Evolutionary conservation across 2,888 invertebrate genomes (phyloP), one percentile per base, ranked within the genome.

Genomic region (Campoplex capitator): DNA sequence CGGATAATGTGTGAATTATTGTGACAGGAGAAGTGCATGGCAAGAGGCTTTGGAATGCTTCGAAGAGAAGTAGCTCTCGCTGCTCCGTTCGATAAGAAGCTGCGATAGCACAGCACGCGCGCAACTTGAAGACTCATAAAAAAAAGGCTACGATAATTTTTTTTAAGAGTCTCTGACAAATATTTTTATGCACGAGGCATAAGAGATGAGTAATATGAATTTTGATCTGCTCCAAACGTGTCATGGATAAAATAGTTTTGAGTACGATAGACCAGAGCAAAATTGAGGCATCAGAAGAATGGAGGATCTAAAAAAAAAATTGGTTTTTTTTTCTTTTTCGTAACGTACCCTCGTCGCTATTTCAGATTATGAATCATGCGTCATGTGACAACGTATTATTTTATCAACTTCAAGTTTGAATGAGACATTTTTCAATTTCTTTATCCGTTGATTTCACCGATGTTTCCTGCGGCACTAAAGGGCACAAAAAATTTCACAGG

Each of bases 1-100:
- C 83, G 84, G 87, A 88, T 89, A 90, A 90, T 89, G 90, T 88
- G 87, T 88, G 82, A 89, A 88, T 90, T 90, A 90, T 88, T 88
- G 84, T 83, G 89, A 90, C 88, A 67, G 81, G 75, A 70, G 51
- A 79, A 79, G 78, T 75, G 82, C 38, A 77, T 68, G 73, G 11
- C 51, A 48, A 71, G 68, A 68, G 48, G n/a, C 81, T 87, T 67
- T 38, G 67, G 51, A 58, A 67, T 68, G 81, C 77, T 79, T 83
- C 42, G 70, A 70, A 65, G 54, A 83, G 83, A 74, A 80, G 68
- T 65, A 71, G 58, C 71, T 79, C 71, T 71, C 79, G 45, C 56
- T 45, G 35, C 54, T 35, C 58, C 58, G 35, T 32, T 16, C 13
- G 86, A 86, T 86, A 86, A 86, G 73, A 23, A 58, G 28, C 38